A percentile compares a stretch with the other conserved stretches of the same genome.
Conservation (phyloP, 2,113 vertebrate genomes). For the Petrocephalus zakoni region DNA sequence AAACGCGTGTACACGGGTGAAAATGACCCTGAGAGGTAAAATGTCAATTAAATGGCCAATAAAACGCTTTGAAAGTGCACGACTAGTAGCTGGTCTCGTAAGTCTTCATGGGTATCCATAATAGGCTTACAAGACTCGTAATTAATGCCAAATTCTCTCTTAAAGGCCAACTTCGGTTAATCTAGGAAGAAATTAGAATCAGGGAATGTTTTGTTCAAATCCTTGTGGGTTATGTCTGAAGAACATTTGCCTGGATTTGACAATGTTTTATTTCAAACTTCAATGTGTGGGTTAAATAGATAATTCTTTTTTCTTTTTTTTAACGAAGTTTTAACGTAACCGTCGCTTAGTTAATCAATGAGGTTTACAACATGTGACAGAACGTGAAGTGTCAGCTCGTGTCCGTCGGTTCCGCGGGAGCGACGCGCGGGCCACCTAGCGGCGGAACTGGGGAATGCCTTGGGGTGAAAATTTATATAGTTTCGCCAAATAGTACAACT, state of each 20-base stretch:
- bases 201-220: conserved; percentile 6
- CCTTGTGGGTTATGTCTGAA: neutral
- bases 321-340: neutral
- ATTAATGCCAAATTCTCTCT: neutral
- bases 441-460: neutral
- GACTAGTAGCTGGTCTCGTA: neutral
- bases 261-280: neutral
- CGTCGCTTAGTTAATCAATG: neutral
- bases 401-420: neutral
- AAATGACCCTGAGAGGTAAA: neutral
- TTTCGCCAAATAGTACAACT: neutral
- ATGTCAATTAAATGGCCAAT: neutral
- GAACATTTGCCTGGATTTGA: neutral
- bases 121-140: neutral
- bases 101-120: neutral
- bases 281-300: neutral
- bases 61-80: neutral
- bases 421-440: neutral
- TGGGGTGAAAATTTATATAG: neutral
- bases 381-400: neutral
- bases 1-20: no score
- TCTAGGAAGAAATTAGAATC: neutral
- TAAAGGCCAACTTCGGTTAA: neutral
- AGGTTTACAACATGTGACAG: neutral
- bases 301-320: neutral